Base-by-base conservation (phyloP, 2,888 invertebrate species). In the Stenurella melanura region DNA sequence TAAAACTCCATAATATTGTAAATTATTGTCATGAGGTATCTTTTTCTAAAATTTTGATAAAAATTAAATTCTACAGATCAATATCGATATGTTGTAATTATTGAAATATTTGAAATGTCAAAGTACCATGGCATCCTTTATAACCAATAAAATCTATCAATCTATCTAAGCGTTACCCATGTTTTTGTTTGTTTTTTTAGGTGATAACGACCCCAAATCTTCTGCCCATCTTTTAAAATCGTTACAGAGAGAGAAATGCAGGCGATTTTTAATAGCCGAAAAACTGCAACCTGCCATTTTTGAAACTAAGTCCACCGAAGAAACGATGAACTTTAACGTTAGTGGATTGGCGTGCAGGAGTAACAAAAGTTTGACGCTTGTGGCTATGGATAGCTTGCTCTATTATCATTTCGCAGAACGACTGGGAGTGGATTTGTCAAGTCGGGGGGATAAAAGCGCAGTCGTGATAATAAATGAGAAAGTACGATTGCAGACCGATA, bases 321-420 rank as follows among this genome's bases (percentile, higher is more conserved):
- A 66, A 0, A 26, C 50, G 54, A 76, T 50, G 17, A 76, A 75
- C 11, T 34, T 78, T 12, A 81, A 80, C 64, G 74, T 84, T 11
- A 76, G 78, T 9, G 93, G 93, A 0, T 83, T 92, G 34, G 89
- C 90, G 0, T 93, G 93, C 83, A 87, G 86, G 78, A 90, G 90
- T 4, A 95, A 95, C 86, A 89, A 89, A 81, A 92, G 93, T 15
- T 86, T 95, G 69, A 90, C 91, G 12, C 91, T 95, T 79, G 89
- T 96, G 50, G 94, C 95, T 0, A 91, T 97, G 82, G 96, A 97
- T 87, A 94, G 94, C 81, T 88, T 93, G 1, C 90, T 92, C 71
- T 94, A 95, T 86, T 92, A 93, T 82, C 93, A 94, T 84, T 95
- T 96, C 86, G 94, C 95, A 0, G 93, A 95, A 86, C 92, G 92